A percentile compares a stretch with the other conserved stretches of the same genome.
These are phyloP conservation scores for Aplysia californica DNA, from an alignment of 1,140 invertebrate species.

Conservation along the genomic window DNA sequence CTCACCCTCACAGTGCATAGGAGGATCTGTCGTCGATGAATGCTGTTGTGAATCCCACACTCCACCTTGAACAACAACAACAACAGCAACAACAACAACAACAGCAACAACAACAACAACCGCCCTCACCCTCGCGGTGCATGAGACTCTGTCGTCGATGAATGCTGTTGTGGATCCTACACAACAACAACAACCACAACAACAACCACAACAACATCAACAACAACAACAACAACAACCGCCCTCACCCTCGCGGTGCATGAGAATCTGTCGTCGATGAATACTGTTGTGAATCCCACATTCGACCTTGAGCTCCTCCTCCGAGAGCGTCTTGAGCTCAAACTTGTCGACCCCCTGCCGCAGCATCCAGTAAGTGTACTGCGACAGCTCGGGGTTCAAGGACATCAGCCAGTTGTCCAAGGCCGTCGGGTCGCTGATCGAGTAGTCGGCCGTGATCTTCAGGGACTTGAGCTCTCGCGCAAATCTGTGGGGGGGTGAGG, in stretches of 20 bases:
- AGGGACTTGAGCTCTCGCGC: conserved; percentile 92
- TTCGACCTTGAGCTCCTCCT: conserved; percentile 90
- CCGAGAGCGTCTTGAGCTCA: conserved; percentile 76
- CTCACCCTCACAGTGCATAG: conserved; percentile 91
- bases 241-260: conserved; percentile 91
- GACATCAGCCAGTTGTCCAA: conserved; percentile 90
- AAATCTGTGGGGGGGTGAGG: conserved; percentile 83
- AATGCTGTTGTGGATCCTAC: conserved; percentile 93
- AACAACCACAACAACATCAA: too few species aligned
- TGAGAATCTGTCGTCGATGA: conserved; percentile 89
- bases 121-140: conserved; percentile 89
- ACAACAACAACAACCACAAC: too few species aligned
- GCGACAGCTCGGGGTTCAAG: conserved; percentile 91
- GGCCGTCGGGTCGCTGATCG: conserved; percentile 90
- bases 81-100: too few species aligned
- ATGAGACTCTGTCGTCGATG: conserved; percentile 91
- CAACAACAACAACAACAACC: too few species aligned
- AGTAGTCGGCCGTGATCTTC: conserved; percentile 98
- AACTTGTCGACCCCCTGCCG: conserved; percentile 94
- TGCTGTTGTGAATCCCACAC: conserved; percentile 93
- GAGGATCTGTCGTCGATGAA: conserved; percentile 90
- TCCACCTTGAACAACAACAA: too few species aligned
- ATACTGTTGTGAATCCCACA: conserved; percentile 95
- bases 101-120: too few species aligned
- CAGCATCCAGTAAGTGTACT: conserved; percentile 97